Evolutionary conservation across 2,797 vertebrate species (phyloP), one percentile per base, ranked within the genome.

Genomic region (Alauda arvensis): DNA sequence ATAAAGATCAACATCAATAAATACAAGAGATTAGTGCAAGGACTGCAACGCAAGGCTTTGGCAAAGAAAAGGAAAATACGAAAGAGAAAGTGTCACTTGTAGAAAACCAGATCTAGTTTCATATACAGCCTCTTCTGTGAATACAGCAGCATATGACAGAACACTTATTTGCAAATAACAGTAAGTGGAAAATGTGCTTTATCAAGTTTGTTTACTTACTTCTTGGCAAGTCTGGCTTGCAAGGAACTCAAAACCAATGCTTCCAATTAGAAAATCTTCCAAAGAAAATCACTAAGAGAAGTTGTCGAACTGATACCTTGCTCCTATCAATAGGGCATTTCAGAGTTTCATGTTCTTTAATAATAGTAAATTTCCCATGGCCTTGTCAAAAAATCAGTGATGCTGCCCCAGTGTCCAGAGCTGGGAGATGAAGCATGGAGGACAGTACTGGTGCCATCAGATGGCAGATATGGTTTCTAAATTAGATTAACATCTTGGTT

Each of bases 181-280:
- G 80, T 93, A 45, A 89, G 83, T 66, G 48, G 60, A 78, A 94
- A 94, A 94, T 93, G 87, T 89, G 87, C 89, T 92, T 81, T 87
- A 55, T 80, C 63, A 69, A 17, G 74, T 72, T 93, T 93, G 63
- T 93, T 94, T 92, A 87, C 92, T 88, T 74, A 28, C 66, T 85
- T 89, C 66, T 91, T 94, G 87, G 79, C 79, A 94, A 67, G 59
- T 61, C 46, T 90, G 77, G 28, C 55, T 83, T 71, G 55, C 1
- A 2, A 80, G 37, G 23, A 77, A 75, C 43, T 87, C 37, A 77
- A 89, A 37, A 29, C 17, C 28, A 48, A 39, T 2, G 9, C 55
- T 68, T 90, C 37, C 43, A 65, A 75, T 61, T 37, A 77, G 80
- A 88, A 83, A 77, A 83, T 57, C 39, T 79, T 79, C 34, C 0